phyloP scores from a whole-genome alignment of 2,888 invertebrate genomes.

The Synergus gifuensis region DNA sequence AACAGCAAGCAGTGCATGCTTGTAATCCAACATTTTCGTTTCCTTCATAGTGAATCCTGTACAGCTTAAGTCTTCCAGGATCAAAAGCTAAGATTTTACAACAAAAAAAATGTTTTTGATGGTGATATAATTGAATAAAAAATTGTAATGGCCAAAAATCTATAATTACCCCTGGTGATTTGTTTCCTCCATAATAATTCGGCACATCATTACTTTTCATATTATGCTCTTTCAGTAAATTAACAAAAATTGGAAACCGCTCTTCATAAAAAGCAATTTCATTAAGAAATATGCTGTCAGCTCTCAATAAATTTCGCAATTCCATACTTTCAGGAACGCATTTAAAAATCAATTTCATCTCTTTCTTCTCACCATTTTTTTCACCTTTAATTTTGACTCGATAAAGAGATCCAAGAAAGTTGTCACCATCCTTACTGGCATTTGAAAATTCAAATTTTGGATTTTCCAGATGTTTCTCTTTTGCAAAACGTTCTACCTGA shows the following conservation, averaged over 20 bases:
- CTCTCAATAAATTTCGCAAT: not conserved
- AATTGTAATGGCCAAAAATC: not conserved
- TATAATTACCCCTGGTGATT: constrained; percentile 10
- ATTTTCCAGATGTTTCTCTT: constrained; percentile 36
- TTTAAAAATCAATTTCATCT: constrained; percentile 19
- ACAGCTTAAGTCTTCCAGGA: constrained; percentile 57
- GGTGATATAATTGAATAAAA: not conserved
- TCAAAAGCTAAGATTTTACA: constrained; percentile 49
- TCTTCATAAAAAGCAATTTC: constrained; percentile 27
- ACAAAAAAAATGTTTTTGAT: not conserved
- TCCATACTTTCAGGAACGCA: not conserved
- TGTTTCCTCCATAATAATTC: constrained; percentile 3
- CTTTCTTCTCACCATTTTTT: constrained; percentile 44
- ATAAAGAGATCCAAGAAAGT: constrained; percentile 55
- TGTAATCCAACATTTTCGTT: constrained; percentile 56
- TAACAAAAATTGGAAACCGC: constrained; percentile 10
- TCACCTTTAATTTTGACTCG: constrained; percentile 51
- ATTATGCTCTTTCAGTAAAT: constrained; percentile 3
- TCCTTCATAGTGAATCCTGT: constrained; percentile 50
- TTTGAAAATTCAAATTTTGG: constrained; percentile 49
- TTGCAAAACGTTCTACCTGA: constrained; percentile 51
- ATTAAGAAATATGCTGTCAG: not conserved
- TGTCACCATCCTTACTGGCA: constrained; percentile 55
- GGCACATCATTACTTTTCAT: not conserved
- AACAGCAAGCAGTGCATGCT: constrained; percentile 54